These are phyloP conservation scores for Tupaia tana DNA, from an alignment of 2,113 vertebrate species.

Conservation along the genomic window DNA sequence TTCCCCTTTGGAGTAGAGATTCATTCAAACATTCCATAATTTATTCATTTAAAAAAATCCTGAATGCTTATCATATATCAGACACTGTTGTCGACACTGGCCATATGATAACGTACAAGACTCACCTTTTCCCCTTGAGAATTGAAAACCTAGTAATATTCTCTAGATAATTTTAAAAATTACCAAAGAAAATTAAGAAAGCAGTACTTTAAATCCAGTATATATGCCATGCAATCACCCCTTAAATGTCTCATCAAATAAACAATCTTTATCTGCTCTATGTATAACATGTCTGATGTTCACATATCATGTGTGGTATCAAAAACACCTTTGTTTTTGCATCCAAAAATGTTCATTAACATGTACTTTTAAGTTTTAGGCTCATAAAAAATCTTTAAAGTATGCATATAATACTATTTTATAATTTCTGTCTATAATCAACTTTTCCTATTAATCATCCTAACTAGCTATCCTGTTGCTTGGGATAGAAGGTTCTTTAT, in stretches of 20 bases:
- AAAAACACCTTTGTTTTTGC: not conserved
- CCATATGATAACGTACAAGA: not conserved
- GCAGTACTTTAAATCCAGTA: not conserved
- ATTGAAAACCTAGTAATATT: not conserved
- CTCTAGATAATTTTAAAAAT: not conserved
- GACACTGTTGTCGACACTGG: not conserved
- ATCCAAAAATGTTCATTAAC: not conserved
- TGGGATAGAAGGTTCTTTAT: not conserved
- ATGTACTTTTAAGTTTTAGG: not conserved
- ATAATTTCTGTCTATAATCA: not conserved
- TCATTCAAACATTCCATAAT: conserved; percentile 5
- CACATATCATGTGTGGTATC: not conserved
- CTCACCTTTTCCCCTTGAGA: not conserved
- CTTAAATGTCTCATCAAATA: conserved; percentile 1
- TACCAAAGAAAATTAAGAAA: not conserved
- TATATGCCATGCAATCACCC: not conserved
- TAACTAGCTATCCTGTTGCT: not conserved
- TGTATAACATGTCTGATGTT: not conserved
- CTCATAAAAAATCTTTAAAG: not conserved
- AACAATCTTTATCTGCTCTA: not conserved
- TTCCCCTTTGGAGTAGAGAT: not conserved
- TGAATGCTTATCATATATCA: not conserved
- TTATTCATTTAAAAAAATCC: not conserved
- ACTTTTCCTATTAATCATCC: not conserved
- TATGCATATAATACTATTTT: not conserved